Evolutionary conservation across 2,113 vertebrate species (phyloP).

Genomic region (zebrafish (Danio rerio)): DNA sequence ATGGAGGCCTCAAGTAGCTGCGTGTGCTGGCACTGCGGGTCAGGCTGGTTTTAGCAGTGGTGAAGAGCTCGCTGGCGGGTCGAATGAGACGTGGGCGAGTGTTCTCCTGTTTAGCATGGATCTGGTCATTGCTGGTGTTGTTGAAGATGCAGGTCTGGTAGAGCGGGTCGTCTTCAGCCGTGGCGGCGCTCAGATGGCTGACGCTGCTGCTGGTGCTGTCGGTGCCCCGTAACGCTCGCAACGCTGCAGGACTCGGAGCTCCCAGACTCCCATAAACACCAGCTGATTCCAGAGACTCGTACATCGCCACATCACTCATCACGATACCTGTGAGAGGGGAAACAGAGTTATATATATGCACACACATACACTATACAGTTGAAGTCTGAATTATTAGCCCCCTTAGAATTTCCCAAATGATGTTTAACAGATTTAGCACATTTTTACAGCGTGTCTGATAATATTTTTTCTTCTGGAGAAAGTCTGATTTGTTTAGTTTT

Average conservation of each 20-base stretch:
- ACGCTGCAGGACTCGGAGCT: constrained; percentile 74
- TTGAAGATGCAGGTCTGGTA: constrained; percentile 90
- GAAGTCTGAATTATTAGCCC: too few species aligned
- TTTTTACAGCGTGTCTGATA: too few species aligned
- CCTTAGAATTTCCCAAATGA: too few species aligned
- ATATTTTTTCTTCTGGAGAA: too few species aligned
- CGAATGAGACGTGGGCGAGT: constrained; percentile 62
- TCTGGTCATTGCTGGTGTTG: constrained; percentile 47
- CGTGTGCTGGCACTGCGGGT: constrained; percentile 86
- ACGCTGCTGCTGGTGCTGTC: constrained; percentile 77
- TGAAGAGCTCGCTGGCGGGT: constrained; percentile 73
- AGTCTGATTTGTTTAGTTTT: too few species aligned
- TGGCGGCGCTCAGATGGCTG: constrained; percentile 76
- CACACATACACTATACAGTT: too few species aligned
- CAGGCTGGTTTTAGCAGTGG: constrained; percentile 70
- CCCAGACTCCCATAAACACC: constrained; percentile 85
- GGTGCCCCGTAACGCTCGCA: constrained; percentile 65
- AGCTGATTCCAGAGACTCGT: constrained; percentile 91
- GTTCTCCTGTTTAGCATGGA: constrained; percentile 25
- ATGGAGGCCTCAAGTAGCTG: constrained; percentile 70
- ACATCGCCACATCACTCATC: constrained; percentile 88
- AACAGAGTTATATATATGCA: neutral
- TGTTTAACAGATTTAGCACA: too few species aligned
- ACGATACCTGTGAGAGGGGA: constrained; percentile 81
- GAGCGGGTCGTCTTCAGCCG: constrained; percentile 81